Evolutionary conservation across 2,113 vertebrate genomes (phyloP), one percentile per base, ranked within the genome.

Genomic region (Rhabdomys dilectus): DNA sequence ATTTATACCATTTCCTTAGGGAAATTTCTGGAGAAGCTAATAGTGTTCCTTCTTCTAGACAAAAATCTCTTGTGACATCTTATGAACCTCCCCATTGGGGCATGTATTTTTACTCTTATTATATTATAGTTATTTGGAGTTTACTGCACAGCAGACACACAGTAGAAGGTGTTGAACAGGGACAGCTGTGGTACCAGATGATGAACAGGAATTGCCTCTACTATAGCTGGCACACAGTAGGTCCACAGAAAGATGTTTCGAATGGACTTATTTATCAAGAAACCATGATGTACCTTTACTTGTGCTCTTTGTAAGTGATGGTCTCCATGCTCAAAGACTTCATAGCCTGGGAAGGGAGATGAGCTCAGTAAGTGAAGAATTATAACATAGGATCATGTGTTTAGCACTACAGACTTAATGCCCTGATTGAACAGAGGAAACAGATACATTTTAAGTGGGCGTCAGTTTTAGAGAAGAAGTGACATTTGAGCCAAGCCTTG

Each of bases 51-150:
- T 94, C 77, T 91, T 92, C 24, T 89, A 94, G 82, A 96, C 88
- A 88, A 95, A 95, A 92, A 96, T 92, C 72, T 6, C 62, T 93
- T 89, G 78, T 92, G 97, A 95, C 82, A 91, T 87, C 15, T 92
- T 95, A 77, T 17, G 42, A 93, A 19, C 39, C 9, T 95, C 21
- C 58, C 95, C 60, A n/a, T 81, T 24, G 17, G 81, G 95, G 89
- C 82, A 86, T 42, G 39, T 81, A 81, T 86, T 95, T 94, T 94
- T 85, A 93, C 94, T 93, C 58, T 86, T 88, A 70, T 48, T 90
- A 51, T 88, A 70, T 48, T 90, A 51, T 89, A 62, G 70, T 76
- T 81, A 95, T 84, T 89, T 95, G 72, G 77, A 96, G 88, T 94
- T 72, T 62, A 58, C 78, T 73, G n/a, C 73, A 53, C 16, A 64